These are phyloP conservation scores for Heliconius nattereri DNA, from an alignment of 1,140 invertebrate genomes.

Conservation along the genomic window DNA sequence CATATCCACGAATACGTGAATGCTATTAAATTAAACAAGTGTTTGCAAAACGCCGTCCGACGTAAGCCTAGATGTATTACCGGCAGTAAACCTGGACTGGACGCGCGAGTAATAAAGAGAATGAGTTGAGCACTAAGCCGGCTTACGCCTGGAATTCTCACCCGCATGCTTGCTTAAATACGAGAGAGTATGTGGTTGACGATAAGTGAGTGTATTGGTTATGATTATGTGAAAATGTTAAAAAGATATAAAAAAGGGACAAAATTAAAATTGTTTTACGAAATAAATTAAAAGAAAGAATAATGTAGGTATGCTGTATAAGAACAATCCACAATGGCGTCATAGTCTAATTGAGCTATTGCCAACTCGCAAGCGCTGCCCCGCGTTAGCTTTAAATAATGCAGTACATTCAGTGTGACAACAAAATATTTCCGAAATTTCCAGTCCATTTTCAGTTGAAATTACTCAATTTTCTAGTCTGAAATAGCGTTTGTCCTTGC, in stretches of 20 bases:
- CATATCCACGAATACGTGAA: constrained; percentile 2
- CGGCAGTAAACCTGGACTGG: constrained; percentile 17
- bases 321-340: background rate
- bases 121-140: constrained; percentile 30
- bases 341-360: background rate
- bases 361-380: background rate
- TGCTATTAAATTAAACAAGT: constrained; percentile 32
- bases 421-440: background rate
- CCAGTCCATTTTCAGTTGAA: background rate
- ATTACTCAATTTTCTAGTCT: background rate
- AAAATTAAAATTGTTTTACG: too few species aligned
- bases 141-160: constrained; percentile 20
- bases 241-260: too few species aligned
- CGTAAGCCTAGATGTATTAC: constrained; percentile 32
- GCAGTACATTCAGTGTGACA: background rate
- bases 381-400: too few species aligned
- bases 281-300: too few species aligned
- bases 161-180: too few species aligned
- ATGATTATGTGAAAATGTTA: too few species aligned
- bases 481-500: too few species aligned
- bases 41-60: constrained; percentile 26
- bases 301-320: too few species aligned
- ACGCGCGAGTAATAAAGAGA: constrained; percentile 29
- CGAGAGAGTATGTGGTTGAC: too few species aligned
- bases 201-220: too few species aligned